Conservation (phyloP, 64 coral and sea anemone genomes). For the Stichodactyla helianthus region DNA sequence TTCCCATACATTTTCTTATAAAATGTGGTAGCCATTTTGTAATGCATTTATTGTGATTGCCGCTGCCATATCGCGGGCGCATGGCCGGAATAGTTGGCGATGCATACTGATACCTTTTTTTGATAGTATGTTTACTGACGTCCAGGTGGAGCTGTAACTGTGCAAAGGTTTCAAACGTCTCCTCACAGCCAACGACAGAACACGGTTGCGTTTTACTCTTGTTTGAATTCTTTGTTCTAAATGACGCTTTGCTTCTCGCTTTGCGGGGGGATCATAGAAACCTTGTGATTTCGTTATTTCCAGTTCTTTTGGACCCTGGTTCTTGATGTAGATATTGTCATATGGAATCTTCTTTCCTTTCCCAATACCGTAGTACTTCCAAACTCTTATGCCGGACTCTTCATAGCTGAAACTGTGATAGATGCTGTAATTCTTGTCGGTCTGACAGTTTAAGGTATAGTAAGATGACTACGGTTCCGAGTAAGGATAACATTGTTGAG, state of each 20-base stretch:
- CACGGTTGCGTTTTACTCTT: conserved; percentile 20
- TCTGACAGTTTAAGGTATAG: no score
- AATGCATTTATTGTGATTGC: no score
- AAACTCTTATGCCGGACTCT: conserved; percentile 56
- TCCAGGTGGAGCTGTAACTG: conserved; percentile 65
- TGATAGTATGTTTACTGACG: conserved; percentile 51
- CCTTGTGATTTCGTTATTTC: not conserved
- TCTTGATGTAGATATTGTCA: not conserved
- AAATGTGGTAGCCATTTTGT: no score
- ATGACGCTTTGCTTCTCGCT: conserved; percentile 12
- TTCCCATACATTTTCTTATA: no score
- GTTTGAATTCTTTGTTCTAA: not conserved
- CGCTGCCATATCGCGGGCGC: no score
- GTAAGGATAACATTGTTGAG: no score
- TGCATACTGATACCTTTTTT: conserved; percentile 37
- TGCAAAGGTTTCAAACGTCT: conserved; percentile 48
- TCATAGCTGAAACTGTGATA: conserved; percentile 56
- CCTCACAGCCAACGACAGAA: conserved; percentile 39
- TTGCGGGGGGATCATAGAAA: conserved; percentile 36
- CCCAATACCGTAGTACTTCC: conserved; percentile 55
- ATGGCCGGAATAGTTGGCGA: no score
- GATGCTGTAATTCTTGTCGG: conserved; percentile 31
- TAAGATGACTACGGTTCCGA: no score
- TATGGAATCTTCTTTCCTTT: conserved; percentile 34
- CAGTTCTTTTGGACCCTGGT: conserved; percentile 10